These are phyloP conservation scores for Tupaia chinensis DNA, from an alignment of 2,113 vertebrate genomes.

Conservation along the genomic window DNA sequence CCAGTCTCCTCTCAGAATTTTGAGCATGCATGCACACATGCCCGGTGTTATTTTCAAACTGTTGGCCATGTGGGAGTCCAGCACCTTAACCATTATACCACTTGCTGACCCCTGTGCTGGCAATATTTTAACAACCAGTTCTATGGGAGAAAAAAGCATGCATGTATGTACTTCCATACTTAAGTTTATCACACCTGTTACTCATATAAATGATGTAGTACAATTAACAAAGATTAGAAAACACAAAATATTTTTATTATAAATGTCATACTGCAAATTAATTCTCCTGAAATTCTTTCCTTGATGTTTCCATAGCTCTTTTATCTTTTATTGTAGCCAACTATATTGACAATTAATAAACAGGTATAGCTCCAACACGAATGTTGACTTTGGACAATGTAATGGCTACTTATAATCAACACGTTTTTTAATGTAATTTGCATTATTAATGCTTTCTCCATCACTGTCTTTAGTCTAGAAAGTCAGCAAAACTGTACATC, in stretches of 20 bases:
- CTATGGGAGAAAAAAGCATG: not conserved
- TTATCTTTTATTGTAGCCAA: not conserved
- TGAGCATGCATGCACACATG: no score
- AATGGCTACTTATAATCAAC: not conserved
- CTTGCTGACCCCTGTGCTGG: not conserved
- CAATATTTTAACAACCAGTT: not conserved
- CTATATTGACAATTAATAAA: not conserved
- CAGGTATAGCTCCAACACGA: not conserved
- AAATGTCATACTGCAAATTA: not conserved
- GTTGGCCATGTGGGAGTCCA: no score
- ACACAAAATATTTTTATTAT: not conserved
- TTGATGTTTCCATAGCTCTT: constrained; percentile 15
- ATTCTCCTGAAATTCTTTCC: not conserved
- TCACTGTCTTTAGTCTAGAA: not conserved
- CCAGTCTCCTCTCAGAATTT: no score
- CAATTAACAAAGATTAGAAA: constrained; percentile 6
- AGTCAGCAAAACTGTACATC: not conserved
- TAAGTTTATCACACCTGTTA: not conserved
- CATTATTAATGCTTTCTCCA: not conserved
- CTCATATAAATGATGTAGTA: not conserved
- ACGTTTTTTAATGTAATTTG: constrained; percentile 32
- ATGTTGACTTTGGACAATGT: not conserved
- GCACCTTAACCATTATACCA: no score
- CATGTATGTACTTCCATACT: not conserved
- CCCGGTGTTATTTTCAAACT: no score